Evolutionary conservation across 2,113 vertebrate species (phyloP).

Genomic region (Protobothrops flavoviridis): DNA sequence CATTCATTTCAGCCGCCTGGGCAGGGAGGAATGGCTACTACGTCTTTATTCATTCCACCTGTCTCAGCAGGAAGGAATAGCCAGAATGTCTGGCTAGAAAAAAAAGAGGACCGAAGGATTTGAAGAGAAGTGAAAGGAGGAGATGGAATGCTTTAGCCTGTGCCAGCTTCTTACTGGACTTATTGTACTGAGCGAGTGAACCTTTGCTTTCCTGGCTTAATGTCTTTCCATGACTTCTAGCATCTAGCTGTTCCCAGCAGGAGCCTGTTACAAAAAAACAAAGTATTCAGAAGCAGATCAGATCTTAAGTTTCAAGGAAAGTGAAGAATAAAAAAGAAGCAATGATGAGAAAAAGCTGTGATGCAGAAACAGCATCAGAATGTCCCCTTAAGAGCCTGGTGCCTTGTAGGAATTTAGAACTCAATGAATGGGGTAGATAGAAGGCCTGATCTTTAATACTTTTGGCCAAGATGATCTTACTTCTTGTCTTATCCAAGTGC

Average conservation of each 20-base stretch:
- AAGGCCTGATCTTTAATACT: neutral
- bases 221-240: neutral
- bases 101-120: neutral
- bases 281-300: conserved; percentile 2
- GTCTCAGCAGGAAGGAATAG: neutral
- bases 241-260: conserved; percentile 4
- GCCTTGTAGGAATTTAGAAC: neutral
- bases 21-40: neutral
- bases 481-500: neutral
- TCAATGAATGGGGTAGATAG: too few relatives aligned
- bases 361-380: neutral
- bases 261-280: neutral
- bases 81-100: neutral
- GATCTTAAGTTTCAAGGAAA: neutral
- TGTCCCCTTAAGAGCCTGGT: neutral
- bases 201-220: conserved; percentile 10
- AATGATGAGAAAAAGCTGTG: neutral
- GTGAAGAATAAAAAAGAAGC: neutral
- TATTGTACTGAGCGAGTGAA: neutral
- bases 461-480: neutral
- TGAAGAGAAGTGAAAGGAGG: neutral
- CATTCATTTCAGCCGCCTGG: neutral
- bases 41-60: neutral
- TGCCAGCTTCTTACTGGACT: neutral
- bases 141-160: neutral